phyloP scores from a whole-genome alignment of 2,888 invertebrate species.

The Brachylomia viminalis region DNA sequence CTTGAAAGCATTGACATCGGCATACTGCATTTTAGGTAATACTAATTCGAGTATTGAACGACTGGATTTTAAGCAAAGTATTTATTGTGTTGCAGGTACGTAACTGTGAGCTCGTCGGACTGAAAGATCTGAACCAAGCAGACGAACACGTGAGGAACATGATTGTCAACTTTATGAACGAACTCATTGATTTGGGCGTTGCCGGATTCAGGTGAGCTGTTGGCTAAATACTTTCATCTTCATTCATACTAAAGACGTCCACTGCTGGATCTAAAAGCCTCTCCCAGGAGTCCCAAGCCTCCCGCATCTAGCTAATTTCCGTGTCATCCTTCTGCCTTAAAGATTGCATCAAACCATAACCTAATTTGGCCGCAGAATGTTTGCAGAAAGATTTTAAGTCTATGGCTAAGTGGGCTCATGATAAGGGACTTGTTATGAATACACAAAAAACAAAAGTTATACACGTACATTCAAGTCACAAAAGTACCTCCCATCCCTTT shows the following conservation, averaged over 20 bases:
- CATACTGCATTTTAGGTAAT: background rate
- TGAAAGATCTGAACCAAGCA: conserved; percentile 94
- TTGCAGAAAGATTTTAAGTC: too few relatives aligned
- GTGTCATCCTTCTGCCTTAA: background rate
- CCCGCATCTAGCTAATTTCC: background rate
- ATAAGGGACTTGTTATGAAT: too few relatives aligned
- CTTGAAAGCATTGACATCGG: too few relatives aligned
- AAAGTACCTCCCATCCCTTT: too few relatives aligned
- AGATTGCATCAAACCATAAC: background rate
- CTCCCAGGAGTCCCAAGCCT: background rate
- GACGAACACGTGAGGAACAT: conserved; percentile 92
- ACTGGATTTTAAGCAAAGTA: background rate
- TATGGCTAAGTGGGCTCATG: too few relatives aligned
- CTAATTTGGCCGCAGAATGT: too few relatives aligned
- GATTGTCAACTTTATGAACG: conserved; percentile 92
- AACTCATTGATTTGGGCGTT: conserved; percentile 92
- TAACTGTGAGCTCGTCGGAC: conserved; percentile 93
- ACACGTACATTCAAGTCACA: too few relatives aligned
- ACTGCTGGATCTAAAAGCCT: background rate
- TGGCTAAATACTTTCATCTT: background rate
- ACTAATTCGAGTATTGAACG: background rate
- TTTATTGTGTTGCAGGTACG: conserved; percentile 87
- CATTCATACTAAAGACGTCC: background rate
- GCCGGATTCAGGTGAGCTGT: conserved; percentile 92
- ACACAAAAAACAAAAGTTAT: too few relatives aligned